Conservation (phyloP, 35 echinoderm and acorn worm species). For the Chiridota heheva region DNA sequence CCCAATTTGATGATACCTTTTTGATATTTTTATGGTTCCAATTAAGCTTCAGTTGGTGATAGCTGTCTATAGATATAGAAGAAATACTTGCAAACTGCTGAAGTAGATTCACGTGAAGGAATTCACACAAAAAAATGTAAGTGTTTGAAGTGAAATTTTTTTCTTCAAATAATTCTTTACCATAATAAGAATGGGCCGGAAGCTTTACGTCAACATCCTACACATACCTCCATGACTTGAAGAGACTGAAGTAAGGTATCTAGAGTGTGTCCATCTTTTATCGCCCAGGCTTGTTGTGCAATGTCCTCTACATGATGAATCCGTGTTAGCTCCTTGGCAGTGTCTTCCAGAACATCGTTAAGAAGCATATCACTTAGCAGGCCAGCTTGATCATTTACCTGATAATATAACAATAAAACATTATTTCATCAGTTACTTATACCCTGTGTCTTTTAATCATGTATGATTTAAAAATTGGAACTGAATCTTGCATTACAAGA, state of each 20-base stretch:
- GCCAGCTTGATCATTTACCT: constrained; percentile 53
- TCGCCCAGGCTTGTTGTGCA: constrained; percentile 17
- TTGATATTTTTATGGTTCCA: no score
- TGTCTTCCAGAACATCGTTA: constrained; percentile 58
- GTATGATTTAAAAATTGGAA: no score
- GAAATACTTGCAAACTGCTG: no score
- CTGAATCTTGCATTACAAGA: no score
- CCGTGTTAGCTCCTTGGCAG: constrained; percentile 47
- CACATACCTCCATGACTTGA: constrained; percentile 74
- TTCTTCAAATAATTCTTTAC: background rate
- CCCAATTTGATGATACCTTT: no score
- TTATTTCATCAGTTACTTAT: no score
- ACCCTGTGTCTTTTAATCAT: no score
- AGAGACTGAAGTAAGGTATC: constrained; percentile 70
- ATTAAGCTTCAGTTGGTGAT: no score
- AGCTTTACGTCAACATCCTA: background rate
- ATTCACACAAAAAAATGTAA: no score
- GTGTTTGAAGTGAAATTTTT: no score
- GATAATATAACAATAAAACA: background rate
- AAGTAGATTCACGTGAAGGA: no score
- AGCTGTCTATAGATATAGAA: no score
- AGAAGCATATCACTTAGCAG: constrained; percentile 63
- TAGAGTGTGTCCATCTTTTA: constrained; percentile 54
- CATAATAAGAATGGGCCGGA: background rate
- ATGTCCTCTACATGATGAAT: constrained; percentile 40